Conservation (phyloP, 2,888 invertebrate species). For the Thereva nobilitata region DNA sequence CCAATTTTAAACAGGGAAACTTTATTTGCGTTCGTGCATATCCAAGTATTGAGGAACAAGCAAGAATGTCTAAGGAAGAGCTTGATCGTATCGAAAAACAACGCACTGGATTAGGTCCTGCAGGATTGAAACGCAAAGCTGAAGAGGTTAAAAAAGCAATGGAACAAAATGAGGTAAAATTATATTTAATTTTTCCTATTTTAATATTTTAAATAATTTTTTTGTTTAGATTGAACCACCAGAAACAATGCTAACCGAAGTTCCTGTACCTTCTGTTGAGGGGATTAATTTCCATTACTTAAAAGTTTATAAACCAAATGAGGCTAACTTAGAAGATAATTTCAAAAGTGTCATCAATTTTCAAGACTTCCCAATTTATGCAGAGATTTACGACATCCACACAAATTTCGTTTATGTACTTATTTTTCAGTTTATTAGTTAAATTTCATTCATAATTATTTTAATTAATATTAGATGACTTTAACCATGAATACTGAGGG, state of each 20-base stretch:
- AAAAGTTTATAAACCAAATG: slow-evolving; percentile 49
- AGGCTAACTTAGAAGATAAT: slow-evolving; percentile 48
- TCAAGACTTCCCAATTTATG: slow-evolving; percentile 69
- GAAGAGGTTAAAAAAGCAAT: slow-evolving; percentile 69
- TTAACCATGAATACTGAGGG: slow-evolving; percentile 71
- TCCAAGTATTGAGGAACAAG: slow-evolving; percentile 68
- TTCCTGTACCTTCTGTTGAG: slow-evolving; percentile 75
- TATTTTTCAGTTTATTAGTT: slow-evolving; percentile 43
- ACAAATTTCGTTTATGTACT: slow-evolving; percentile 85
- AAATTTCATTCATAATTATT: slow-evolving; percentile 14
- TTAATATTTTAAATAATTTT: background rate
- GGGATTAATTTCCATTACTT: slow-evolving; percentile 72
- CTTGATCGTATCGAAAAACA: slow-evolving; percentile 71
- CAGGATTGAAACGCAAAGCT: slow-evolving; percentile 69
- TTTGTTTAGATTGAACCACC: slow-evolving; percentile 68
- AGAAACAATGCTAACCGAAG: slow-evolving; percentile 69
- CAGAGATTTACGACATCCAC: slow-evolving; percentile 77
- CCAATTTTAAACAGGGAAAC: slow-evolving; percentile 29
- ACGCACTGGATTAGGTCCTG: slow-evolving; percentile 65
- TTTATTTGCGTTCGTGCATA: slow-evolving; percentile 53
- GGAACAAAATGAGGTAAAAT: slow-evolving; percentile 71
- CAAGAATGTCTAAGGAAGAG: slow-evolving; percentile 73
- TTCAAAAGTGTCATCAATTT: slow-evolving; percentile 63
- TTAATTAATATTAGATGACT: slow-evolving; percentile 64
- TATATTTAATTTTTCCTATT: background rate